Evolutionary conservation across 1,140 invertebrate genomes (phyloP).

Genomic region (Papilio dardanus): DNA sequence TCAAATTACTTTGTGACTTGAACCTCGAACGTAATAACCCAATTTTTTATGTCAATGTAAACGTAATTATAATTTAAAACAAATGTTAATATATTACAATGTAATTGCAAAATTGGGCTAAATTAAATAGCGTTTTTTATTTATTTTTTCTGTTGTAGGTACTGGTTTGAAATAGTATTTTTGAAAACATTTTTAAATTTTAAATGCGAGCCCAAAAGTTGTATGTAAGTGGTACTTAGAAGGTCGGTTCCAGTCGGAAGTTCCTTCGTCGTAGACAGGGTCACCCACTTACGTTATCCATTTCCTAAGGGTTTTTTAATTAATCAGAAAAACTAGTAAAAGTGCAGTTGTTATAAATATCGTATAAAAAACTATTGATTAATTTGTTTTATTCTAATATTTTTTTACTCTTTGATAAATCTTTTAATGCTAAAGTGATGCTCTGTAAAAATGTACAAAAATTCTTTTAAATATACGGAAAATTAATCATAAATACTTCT

Average conservation of each 20-base stretch:
- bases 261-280: constrained; percentile 17
- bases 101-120: background rate
- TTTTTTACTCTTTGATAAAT: too few species aligned
- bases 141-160: too few species aligned
- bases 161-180: too few species aligned
- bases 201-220: constrained; percentile 17
- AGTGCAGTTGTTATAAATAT: too few species aligned
- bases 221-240: constrained; percentile 25
- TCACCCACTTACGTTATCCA: constrained; percentile 25
- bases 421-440: background rate
- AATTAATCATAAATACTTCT: background rate
- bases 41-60: background rate
- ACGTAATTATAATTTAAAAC: background rate
- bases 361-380: too few species aligned
- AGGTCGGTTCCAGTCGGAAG: constrained; percentile 33
- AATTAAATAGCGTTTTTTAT: background rate
- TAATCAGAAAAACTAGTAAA: too few species aligned
- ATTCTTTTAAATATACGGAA: too few species aligned
- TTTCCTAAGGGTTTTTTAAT: constrained; percentile 32
- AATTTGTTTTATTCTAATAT: too few species aligned
- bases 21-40: background rate
- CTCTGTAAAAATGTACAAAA: too few species aligned
- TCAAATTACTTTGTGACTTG: constrained; percentile 13
- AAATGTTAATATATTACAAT: background rate
- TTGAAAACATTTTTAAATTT: too few species aligned